These are phyloP conservation scores for Todiramphus chloris DNA, from an alignment of 2,113 vertebrate genomes.

Conservation along the genomic window DNA sequence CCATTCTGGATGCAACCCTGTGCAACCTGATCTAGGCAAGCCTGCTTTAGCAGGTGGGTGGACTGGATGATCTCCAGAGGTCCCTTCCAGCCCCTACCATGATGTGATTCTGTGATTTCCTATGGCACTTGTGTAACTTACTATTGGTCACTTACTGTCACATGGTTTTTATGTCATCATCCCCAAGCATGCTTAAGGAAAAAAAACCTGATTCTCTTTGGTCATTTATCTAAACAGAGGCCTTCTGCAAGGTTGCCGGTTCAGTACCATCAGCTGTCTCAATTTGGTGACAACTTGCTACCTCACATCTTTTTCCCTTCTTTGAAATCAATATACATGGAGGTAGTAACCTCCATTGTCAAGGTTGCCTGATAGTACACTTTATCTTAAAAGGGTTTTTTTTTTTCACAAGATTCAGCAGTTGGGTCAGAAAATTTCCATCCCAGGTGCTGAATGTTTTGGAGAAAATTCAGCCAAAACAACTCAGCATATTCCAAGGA, in stretches of 20 bases:
- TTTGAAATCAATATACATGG: not conserved
- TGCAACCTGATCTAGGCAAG: not conserved
- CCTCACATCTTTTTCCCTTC: not conserved
- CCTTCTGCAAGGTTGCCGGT: not conserved
- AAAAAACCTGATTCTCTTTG: not conserved
- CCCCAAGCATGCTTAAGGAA: not conserved
- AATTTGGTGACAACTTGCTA: not conserved
- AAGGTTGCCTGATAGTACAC: not conserved
- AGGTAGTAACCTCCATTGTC: not conserved
- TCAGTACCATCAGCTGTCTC: not conserved
- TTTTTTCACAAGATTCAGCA: not conserved
- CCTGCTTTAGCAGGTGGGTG: not conserved
- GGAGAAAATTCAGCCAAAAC: constrained; percentile 32
- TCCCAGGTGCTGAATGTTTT: constrained; percentile 38
- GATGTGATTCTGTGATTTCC: not conserved
- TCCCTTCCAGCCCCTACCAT: not conserved
- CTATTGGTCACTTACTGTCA: not conserved
- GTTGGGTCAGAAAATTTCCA: constrained; percentile 19
- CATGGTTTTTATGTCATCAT: not conserved
- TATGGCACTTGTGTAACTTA: not conserved
- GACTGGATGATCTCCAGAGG: not conserved
- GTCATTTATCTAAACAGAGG: not conserved
- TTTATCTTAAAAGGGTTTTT: not conserved
- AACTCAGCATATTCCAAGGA: constrained; percentile 19
- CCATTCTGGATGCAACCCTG: not conserved